Conservation (phyloP, 2,113 vertebrate species). For the Podocnemis expansa region DNA sequence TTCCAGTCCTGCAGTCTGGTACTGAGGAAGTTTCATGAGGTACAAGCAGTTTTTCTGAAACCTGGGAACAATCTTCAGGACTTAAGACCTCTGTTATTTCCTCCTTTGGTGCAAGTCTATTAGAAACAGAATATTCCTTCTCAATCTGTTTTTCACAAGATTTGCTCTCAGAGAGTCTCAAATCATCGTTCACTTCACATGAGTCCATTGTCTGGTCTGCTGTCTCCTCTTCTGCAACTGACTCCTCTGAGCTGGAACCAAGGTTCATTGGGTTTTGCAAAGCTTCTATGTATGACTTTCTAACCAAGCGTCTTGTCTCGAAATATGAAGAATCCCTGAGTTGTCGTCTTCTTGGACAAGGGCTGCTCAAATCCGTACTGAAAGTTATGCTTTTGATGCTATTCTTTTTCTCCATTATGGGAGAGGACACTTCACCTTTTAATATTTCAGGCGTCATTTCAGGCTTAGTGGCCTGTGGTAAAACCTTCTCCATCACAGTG, state of each 20-base stretch:
- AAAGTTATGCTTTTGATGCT: constrained; percentile 74
- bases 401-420: constrained; percentile 39
- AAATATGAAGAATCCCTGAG: constrained; percentile 75
- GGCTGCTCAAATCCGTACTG: constrained; percentile 76
- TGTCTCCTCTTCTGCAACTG: constrained; percentile 74
- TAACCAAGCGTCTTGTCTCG: constrained; percentile 82
- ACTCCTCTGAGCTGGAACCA: constrained; percentile 84
- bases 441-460: too few species aligned
- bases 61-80: not conserved
- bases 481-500: not conserved
- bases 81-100: constrained; percentile 63
- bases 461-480: not conserved
- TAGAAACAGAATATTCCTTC: constrained; percentile 54
- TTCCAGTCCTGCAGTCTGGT: constrained; percentile 54
- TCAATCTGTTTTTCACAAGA: not conserved
- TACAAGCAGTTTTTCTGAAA: constrained; percentile 52
- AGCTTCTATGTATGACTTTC: constrained; percentile 89
- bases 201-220: constrained; percentile 50
- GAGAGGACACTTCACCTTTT: not conserved
- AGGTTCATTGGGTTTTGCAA: constrained; percentile 87
- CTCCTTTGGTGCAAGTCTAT: constrained; percentile 59
- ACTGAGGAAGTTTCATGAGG: constrained; percentile 61
- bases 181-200: not conserved
- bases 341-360: constrained; percentile 63
- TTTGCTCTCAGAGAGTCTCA: not conserved